Conservation (phyloP, 1,140 invertebrate genomes). For the Archivesica marissinica region DNA sequence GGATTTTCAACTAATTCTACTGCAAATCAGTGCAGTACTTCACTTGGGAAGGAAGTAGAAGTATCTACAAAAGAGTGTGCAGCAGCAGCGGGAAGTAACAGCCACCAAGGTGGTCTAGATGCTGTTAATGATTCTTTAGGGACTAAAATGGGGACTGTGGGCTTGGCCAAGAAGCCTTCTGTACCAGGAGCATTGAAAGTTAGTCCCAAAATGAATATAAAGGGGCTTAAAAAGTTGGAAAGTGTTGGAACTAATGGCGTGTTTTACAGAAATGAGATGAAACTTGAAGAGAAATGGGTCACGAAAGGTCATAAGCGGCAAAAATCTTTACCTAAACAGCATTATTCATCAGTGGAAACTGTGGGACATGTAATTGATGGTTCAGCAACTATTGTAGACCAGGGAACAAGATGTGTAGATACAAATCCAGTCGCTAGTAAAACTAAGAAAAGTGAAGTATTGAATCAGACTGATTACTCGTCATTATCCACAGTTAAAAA, state of each 20-base stretch:
- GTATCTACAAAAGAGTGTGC: not conserved
- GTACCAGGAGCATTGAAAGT: not conserved
- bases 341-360: conserved; percentile 16
- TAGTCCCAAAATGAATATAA: conserved; percentile 4
- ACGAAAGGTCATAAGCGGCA: conserved; percentile 28
- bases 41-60: not conserved
- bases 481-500: not conserved
- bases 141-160: not conserved
- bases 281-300: conserved; percentile 10
- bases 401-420: not conserved
- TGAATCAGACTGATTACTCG: not conserved
- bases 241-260: not conserved
- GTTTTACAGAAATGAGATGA: not conserved
- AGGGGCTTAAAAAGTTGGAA: not conserved
- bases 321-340: conserved; percentile 47
- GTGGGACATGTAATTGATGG: not conserved
- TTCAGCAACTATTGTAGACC: not conserved
- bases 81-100: not conserved
- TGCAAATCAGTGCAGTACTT: not conserved
- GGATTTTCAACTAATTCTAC: not conserved
- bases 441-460: not conserved
- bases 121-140: not conserved
- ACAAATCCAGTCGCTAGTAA: not conserved
- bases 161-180: conserved; percentile 2
- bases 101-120: not conserved